Evolutionary conservation across 92 coral and sea anemone genomes (phyloP).

Genomic region (Muricea muricata): DNA sequence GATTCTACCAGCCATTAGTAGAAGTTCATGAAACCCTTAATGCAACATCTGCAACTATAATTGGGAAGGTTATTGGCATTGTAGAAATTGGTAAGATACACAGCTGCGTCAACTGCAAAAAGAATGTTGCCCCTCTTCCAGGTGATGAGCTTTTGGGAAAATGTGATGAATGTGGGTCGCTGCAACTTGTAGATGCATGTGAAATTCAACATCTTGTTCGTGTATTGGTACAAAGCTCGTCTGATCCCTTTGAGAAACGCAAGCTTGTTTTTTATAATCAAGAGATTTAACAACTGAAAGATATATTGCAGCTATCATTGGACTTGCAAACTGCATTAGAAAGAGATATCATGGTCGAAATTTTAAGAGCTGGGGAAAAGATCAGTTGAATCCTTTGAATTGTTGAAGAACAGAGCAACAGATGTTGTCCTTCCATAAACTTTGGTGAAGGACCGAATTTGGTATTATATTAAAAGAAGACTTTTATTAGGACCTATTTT

Average conservation of each 20-base stretch:
- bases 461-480: too few species aligned
- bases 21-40: constrained; percentile 39
- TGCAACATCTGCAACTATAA: constrained; percentile 51
- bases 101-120: constrained; percentile 57
- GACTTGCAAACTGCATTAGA: constrained; percentile 10
- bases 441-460: constrained; percentile 5
- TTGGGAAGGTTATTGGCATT: constrained; percentile 70
- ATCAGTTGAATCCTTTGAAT: neutral
- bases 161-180: constrained; percentile 55
- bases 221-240: neutral
- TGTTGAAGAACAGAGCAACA: neutral
- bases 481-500: neutral
- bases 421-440: constrained; percentile 6
- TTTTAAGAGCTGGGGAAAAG: neutral
- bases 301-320: constrained; percentile 6
- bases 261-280: neutral
- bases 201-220: neutral
- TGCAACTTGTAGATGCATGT: constrained; percentile 44
- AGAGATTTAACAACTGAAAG: neutral
- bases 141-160: constrained; percentile 52
- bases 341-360: constrained; percentile 3
- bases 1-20: constrained; percentile 51
- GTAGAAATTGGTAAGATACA: constrained; percentile 55
- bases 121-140: constrained; percentile 44
- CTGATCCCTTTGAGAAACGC: neutral